Evolutionary conservation across 2,888 invertebrate genomes (phyloP).

Genomic region (Zaprionus obscuricornis): DNA sequence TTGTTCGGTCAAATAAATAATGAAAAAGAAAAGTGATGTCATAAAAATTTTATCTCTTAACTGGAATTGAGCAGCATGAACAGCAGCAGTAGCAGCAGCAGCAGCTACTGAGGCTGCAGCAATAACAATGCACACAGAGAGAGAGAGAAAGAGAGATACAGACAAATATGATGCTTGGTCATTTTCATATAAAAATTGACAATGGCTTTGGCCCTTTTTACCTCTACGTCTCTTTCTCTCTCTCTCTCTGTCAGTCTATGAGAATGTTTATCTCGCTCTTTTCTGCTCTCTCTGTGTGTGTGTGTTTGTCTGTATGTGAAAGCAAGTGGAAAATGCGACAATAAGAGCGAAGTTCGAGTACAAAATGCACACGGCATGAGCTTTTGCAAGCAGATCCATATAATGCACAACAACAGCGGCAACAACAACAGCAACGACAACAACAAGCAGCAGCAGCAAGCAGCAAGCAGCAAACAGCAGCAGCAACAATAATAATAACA

Average conservation of each 20-base stretch:
- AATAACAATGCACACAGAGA: conserved; percentile 13
- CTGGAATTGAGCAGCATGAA: conserved; percentile 75
- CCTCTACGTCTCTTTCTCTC: conserved; percentile 10
- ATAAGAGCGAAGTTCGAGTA: conserved; percentile 30
- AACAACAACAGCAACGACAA: conserved; percentile 19
- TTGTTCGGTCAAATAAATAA: conserved; percentile 67
- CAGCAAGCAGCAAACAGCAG: conserved; percentile 8
- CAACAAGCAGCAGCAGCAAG: conserved; percentile 16
- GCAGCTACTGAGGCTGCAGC: conserved; percentile 27
- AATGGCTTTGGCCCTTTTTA: conserved; percentile 46
- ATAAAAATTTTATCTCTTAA: conserved; percentile 78
- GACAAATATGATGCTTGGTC: conserved; percentile 48
- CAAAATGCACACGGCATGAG: conserved; percentile 49
- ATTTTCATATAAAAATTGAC: conserved; percentile 64
- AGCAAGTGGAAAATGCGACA: conserved; percentile 65
- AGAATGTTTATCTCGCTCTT: background rate
- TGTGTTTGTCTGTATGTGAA: conserved; percentile 23
- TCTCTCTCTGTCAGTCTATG: background rate
- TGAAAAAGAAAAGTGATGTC: conserved; percentile 77
- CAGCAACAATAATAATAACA: conserved; percentile 20
- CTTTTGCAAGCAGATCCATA: conserved; percentile 40
- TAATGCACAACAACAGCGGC: conserved; percentile 30
- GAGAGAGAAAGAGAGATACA: background rate
- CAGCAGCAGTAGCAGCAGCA: conserved; percentile 27
- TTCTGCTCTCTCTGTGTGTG: background rate